Evolutionary conservation across 2,797 vertebrate genomes (phyloP).

Genomic region (Anableps anableps): DNA sequence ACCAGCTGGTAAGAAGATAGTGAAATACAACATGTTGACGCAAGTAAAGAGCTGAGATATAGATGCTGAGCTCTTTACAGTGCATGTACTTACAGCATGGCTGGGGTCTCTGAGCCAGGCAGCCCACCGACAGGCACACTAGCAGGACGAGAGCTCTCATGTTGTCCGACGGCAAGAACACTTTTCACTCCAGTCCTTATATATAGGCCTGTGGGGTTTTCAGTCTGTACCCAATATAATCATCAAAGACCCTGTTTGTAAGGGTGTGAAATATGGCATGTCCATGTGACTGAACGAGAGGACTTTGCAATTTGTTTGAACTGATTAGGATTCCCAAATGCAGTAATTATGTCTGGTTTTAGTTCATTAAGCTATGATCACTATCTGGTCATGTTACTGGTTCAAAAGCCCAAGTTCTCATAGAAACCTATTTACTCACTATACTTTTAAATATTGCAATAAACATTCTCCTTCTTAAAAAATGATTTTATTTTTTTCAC

Average conservation of each 20-base stretch:
- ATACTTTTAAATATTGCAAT: background rate
- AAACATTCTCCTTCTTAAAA: background rate
- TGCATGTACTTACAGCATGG: conserved; percentile 70
- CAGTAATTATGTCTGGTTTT: background rate
- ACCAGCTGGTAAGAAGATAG: background rate
- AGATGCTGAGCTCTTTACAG: background rate
- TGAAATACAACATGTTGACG: background rate
- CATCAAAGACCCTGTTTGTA: conserved; percentile 13
- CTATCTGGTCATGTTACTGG: background rate
- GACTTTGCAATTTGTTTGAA: background rate
- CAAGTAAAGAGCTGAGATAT: too few species aligned
- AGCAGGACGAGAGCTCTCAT: conserved; percentile 59
- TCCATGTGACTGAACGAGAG: background rate
- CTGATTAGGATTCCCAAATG: background rate
- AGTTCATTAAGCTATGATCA: background rate
- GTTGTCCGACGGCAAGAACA: background rate
- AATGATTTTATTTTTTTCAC: background rate
- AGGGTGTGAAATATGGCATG: background rate
- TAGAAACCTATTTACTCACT: background rate
- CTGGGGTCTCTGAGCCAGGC: conserved; percentile 60
- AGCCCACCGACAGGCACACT: conserved; percentile 38
- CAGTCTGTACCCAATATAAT: background rate
- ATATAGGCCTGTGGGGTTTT: conserved; percentile 16
- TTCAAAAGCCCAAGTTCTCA: background rate
- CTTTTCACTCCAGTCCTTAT: conserved; percentile 38